Conservation (phyloP, 1,140 invertebrate genomes). For the Anoplolepis gracilipes region DNA sequence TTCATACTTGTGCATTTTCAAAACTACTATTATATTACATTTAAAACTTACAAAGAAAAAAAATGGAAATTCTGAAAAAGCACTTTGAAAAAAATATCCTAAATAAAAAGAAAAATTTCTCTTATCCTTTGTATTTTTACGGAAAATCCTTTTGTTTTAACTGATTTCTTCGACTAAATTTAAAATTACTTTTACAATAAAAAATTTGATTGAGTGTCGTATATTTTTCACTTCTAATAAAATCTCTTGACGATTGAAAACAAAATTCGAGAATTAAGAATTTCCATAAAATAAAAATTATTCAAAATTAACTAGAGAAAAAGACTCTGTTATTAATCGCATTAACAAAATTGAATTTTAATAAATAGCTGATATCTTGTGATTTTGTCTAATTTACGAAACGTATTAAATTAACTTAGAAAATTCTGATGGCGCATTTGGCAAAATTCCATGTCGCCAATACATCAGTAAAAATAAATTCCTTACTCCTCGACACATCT, state of each 20-base stretch:
- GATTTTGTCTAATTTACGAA: neutral
- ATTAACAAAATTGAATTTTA: neutral
- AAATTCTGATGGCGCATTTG: conserved; percentile 38
- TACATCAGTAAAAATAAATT: conserved; percentile 47
- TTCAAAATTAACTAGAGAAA: neutral
- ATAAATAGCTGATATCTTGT: conserved; percentile 6
- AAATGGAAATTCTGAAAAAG: neutral
- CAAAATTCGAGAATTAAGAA: conserved; percentile 4
- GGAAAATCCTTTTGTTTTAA: neutral
- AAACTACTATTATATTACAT: neutral
- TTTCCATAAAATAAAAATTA: neutral
- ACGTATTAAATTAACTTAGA: conserved; percentile 20
- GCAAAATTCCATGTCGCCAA: conserved; percentile 54
- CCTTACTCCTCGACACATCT: conserved; percentile 45
- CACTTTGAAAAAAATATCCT: neutral
- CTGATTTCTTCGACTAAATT: neutral
- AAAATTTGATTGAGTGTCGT: neutral
- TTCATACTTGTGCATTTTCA: neutral
- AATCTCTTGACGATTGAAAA: neutral
- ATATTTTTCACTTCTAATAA: neutral
- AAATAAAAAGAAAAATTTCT: neutral
- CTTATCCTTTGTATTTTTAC: neutral
- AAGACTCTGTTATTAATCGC: neutral
- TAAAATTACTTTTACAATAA: neutral
- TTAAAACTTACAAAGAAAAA: neutral